These are phyloP conservation scores for Miltochrista miniata DNA, from an alignment of 2,888 invertebrate species.

Conservation along the genomic window DNA sequence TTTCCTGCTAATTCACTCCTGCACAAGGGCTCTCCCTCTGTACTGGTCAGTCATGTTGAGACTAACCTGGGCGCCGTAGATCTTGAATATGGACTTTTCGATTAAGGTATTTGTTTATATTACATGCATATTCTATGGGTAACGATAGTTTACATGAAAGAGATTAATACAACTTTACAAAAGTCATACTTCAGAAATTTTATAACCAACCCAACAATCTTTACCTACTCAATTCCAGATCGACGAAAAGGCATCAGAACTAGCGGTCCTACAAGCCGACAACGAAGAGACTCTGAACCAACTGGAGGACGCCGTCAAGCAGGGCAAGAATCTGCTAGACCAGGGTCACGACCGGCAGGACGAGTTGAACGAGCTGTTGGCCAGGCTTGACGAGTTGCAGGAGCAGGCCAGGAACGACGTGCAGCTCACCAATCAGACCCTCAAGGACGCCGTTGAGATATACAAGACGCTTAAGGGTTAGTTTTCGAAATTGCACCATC, in stretches of 20 bases:
- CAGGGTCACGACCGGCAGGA: conserved; percentile 85
- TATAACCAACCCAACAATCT: no score
- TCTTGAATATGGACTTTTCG: no score
- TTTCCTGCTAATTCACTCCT: no score
- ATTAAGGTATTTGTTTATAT: no score
- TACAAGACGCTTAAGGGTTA: conserved; percentile 53
- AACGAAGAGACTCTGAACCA: conserved; percentile 84
- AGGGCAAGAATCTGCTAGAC: conserved; percentile 88
- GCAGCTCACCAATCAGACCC: conserved; percentile 87
- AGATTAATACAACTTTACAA: no score
- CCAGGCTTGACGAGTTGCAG: conserved; percentile 90
- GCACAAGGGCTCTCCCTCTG: no score
- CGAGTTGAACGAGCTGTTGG: conserved; percentile 90
- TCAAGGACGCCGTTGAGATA: conserved; percentile 64
- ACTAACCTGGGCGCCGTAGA: no score
- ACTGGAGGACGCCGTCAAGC: conserved; percentile 85
- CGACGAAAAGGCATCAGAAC: conserved; percentile 70
- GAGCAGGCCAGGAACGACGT: conserved; percentile 93
- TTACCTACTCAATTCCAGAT: conserved; percentile 67
- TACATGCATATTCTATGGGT: no score
- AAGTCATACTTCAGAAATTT: background rate
- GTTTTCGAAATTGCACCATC: no score
- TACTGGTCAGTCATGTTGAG: no score
- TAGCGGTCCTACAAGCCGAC: conserved; percentile 78
- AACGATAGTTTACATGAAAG: no score